Evolutionary conservation across 2,888 invertebrate genomes (phyloP).

Genomic region (Luffia ferchaultella): DNA sequence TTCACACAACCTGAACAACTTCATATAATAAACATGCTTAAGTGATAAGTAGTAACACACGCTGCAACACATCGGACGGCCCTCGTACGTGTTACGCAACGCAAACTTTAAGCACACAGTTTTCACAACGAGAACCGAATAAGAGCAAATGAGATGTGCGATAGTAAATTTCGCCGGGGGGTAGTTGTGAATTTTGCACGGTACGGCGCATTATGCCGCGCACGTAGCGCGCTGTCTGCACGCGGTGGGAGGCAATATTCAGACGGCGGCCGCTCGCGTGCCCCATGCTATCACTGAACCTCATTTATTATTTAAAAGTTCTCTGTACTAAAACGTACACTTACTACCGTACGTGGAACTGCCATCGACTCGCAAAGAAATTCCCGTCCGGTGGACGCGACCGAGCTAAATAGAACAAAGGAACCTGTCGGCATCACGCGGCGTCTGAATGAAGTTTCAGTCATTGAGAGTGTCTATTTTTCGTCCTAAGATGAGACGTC

Average conservation of each 20-base stretch:
- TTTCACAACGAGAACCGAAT: constrained; percentile 36
- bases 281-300: constrained; percentile 34
- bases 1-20: too few relatives aligned
- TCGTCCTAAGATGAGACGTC: constrained; percentile 57
- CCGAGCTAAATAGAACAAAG: not conserved
- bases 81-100: not conserved
- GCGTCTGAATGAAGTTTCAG: constrained; percentile 5
- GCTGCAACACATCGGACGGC: not conserved
- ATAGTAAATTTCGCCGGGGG: constrained; percentile 52
- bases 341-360: constrained; percentile 34
- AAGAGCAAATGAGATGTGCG: constrained; percentile 58
- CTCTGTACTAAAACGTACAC: constrained; percentile 35
- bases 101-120: constrained; percentile 18
- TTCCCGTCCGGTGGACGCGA: not conserved
- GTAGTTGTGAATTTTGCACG: constrained; percentile 62
- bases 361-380: constrained; percentile 6
- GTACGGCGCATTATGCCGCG: constrained; percentile 56
- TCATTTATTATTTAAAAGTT: constrained; percentile 55
- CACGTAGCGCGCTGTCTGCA: constrained; percentile 58
- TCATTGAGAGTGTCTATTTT: constrained; percentile 50
- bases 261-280: constrained; percentile 17
- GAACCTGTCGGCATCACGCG: not conserved
- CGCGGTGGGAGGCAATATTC: constrained; percentile 28
- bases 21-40: too few relatives aligned
- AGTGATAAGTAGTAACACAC: too few relatives aligned